Evolutionary conservation across 2,113 vertebrate genomes (phyloP).

Genomic region (Alouatta palliata): DNA sequence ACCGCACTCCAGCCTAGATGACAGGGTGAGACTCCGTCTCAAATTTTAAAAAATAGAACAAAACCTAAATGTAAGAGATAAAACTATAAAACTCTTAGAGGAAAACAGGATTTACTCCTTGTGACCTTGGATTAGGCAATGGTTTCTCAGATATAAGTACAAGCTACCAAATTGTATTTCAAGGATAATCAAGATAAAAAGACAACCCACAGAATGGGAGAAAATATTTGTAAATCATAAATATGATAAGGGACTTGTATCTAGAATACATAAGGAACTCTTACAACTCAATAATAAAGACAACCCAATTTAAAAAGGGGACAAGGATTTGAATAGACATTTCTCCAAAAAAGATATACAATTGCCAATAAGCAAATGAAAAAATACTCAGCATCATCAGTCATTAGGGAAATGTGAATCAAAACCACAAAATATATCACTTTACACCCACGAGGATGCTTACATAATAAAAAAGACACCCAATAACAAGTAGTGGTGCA

Average conservation of each 20-base stretch:
- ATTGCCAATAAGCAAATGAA: not conserved
- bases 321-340: not conserved
- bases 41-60: not conserved
- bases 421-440: not conserved
- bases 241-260: not conserved
- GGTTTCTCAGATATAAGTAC: not conserved
- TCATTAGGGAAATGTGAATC: not conserved
- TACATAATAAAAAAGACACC: not conserved
- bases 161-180: not conserved
- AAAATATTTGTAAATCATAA: not conserved
- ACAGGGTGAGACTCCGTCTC: too few species aligned
- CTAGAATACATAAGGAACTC: not conserved
- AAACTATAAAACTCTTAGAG: not conserved
- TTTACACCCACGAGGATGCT: not conserved
- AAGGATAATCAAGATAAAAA: not conserved
- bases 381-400: not conserved
- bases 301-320: not conserved
- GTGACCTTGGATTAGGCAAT: not conserved
- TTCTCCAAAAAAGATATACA: not conserved
- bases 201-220: not conserved
- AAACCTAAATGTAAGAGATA: not conserved
- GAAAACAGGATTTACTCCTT: not conserved
- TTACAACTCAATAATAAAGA: not conserved
- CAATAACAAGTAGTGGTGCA: not conserved
- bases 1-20: too few species aligned